Conservation (phyloP, 2,888 invertebrate species). For the Drosophila dives region DNA sequence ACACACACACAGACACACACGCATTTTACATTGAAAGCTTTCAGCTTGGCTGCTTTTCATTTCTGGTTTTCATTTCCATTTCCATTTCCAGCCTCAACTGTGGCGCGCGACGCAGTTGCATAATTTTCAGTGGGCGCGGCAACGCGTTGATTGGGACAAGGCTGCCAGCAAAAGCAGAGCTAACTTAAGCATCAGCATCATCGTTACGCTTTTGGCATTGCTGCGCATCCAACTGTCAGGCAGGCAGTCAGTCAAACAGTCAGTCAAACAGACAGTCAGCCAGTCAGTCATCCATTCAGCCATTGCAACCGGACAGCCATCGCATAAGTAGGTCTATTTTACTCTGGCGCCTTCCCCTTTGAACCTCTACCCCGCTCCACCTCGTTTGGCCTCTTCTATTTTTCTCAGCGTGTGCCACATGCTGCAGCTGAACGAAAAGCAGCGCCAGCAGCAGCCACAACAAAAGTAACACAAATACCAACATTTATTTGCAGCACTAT, state of each 20-base stretch:
- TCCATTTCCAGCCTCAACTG: constrained; percentile 57
- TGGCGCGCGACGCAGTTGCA: constrained; percentile 65
- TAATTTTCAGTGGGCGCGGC: constrained; percentile 67
- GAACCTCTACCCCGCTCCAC: constrained; percentile 3
- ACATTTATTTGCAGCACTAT: neutral
- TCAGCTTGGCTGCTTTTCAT: constrained; percentile 75
- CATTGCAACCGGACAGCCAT: constrained; percentile 36
- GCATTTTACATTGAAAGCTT: constrained; percentile 61
- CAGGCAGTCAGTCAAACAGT: constrained; percentile 18
- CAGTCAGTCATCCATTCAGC: constrained; percentile 41
- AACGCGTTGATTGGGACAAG: constrained; percentile 68
- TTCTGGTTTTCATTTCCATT: constrained; percentile 74
- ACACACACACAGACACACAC: neutral
- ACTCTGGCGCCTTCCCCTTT: constrained; percentile 23
- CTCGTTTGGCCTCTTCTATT: neutral
- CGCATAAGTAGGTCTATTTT: constrained; percentile 44
- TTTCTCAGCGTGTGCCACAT: constrained; percentile 53
- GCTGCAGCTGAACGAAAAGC: constrained; percentile 18
- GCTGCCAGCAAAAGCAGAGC: constrained; percentile 34
- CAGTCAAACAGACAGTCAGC: constrained; percentile 11
- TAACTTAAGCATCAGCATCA: constrained; percentile 33
- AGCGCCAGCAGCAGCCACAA: constrained; percentile 23
- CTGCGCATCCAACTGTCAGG: constrained; percentile 65
- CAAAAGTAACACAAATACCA: constrained; percentile 22
- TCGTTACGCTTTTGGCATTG: constrained; percentile 76